Percentiles rank a stretch among this genome's conserved stretches.
These are phyloP conservation scores for Sialis lutaria DNA, from an alignment of 2,888 invertebrate genomes.

Conservation along the genomic window DNA sequence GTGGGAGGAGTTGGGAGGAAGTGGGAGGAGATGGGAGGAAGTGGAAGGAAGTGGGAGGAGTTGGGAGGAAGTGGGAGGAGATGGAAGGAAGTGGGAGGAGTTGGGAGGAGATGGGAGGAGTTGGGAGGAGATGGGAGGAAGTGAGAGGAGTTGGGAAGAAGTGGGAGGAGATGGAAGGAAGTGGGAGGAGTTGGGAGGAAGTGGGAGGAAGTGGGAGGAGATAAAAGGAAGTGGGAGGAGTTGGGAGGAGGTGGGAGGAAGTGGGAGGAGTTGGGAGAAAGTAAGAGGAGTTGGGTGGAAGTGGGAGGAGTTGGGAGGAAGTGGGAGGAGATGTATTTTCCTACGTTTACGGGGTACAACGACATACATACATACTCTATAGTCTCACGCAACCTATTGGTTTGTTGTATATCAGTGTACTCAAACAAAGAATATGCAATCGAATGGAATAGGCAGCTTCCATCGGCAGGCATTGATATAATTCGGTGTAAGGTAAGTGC, in stretches of 20 bases:
- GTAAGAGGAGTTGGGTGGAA: neutral
- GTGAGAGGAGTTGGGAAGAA: no score
- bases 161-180: neutral
- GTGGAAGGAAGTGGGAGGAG: neutral
- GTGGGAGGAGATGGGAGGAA: neutral
- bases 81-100: neutral
- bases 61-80: neutral
- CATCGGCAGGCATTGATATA: no score
- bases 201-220: neutral
- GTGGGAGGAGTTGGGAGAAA: neutral
- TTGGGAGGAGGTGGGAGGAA: neutral
- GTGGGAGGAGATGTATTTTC: no score
- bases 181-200: neutral
- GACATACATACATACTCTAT: no score
- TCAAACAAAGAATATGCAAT: no score
- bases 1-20: neutral
- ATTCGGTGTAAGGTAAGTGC: no score
- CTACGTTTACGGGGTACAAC: no score
- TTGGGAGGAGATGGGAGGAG: no score
- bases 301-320: neutral
- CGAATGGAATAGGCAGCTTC: no score
- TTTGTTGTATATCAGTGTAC: no score
- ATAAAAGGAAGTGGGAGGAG: neutral
- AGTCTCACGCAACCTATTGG: no score
- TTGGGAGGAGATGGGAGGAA: no score